Conservation (phyloP, 2,113 vertebrate genomes). For the Corydoras maculifer region DNA sequence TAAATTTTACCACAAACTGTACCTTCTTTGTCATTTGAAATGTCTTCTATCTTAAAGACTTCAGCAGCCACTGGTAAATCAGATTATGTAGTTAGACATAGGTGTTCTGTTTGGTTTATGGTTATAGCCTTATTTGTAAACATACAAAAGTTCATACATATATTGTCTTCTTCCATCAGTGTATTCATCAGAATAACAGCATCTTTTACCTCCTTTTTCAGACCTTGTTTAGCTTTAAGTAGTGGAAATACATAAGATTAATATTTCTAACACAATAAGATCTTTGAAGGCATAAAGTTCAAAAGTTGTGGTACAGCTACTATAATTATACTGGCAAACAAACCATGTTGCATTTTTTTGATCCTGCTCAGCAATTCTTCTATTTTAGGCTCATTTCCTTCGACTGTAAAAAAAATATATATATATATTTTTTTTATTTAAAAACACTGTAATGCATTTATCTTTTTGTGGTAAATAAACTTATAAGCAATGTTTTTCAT, state of each 20-base stretch:
- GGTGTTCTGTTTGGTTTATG: background rate
- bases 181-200: constrained; percentile 3
- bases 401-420: constrained; percentile 16
- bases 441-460: too few species aligned
- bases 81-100: background rate
- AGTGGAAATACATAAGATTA: background rate
- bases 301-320: background rate
- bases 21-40: constrained; percentile 62
- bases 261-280: too few species aligned
- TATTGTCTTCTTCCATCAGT: constrained; percentile 46
- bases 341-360: constrained; percentile 42
- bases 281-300: too few species aligned
- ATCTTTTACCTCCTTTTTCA: constrained; percentile 50
- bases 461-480: too few species aligned
- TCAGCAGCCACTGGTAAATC: constrained; percentile 52
- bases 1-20: background rate
- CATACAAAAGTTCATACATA: constrained; percentile 48
- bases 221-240: constrained; percentile 36
- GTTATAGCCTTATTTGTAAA: background rate
- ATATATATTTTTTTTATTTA: too few species aligned
- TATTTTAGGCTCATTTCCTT: constrained; percentile 22
- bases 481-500: too few species aligned
- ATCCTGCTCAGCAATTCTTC: constrained; percentile 36
- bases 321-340: background rate
- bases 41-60: constrained; percentile 47